phyloP scores from a whole-genome alignment of 2,113 vertebrate species.

The Bos javanicus region DNA sequence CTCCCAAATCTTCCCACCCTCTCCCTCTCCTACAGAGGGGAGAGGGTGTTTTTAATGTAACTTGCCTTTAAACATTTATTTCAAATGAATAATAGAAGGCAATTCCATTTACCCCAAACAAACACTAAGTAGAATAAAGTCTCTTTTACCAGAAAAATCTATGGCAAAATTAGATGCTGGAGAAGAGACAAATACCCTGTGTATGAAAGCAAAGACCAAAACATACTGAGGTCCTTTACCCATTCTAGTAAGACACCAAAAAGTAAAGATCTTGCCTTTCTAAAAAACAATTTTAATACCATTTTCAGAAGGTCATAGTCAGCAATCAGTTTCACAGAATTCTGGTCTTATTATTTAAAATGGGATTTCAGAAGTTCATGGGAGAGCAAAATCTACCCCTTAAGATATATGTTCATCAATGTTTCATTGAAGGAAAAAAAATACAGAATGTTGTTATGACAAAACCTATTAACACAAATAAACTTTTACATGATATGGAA shows the following conservation, averaged over 20 bases:
- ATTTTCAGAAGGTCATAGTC: background rate
- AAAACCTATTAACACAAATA: background rate
- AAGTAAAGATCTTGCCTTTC: background rate
- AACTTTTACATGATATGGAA: background rate
- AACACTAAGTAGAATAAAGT: background rate
- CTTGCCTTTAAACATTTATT: background rate
- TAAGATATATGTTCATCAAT: background rate
- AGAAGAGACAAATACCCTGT: background rate
- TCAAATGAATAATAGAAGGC: background rate
- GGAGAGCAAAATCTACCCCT: background rate
- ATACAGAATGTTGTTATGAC: background rate
- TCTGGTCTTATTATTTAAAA: background rate
- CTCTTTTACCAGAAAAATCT: background rate
- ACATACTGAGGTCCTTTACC: background rate
- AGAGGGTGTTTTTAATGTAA: background rate
- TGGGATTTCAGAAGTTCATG: background rate
- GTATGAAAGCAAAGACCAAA: background rate
- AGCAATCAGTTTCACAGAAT: background rate
- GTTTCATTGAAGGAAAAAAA: background rate
- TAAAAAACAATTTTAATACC: background rate
- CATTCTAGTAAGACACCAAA: background rate
- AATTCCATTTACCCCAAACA: background rate
- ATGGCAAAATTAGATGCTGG: background rate
- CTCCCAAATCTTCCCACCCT: too few species aligned
- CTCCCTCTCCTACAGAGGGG: too few species aligned